Base-by-base conservation (phyloP, 1,140 invertebrate genomes). In the Lethrus apterus region DNA sequence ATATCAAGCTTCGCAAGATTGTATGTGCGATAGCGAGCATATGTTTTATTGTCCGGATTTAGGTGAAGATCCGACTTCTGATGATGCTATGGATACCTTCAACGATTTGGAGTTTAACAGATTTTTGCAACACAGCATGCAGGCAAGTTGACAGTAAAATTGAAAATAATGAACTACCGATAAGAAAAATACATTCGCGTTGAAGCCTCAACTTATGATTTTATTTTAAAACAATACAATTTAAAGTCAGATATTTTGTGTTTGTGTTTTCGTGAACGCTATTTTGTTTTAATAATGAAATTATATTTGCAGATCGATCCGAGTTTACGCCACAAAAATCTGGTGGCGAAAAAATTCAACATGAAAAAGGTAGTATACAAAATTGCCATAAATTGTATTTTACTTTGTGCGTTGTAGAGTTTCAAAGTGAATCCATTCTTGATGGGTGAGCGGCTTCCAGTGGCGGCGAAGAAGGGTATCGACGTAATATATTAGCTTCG, bases 11-110 rank as follows among this genome's bases (percentile, higher is more conserved):
- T 72, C 83, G 0, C 93, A 98, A 64, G 86, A 95, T 43, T 99
- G 95, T 63, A 93, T 96, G 77, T 99, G 96, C 54, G 96, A 99
- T 63, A 84, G 82, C 1, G 96, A 99, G 61, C 96, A 99, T 70
- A 98, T 99, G 95, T 89, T 98, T 62, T 84, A 90, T 63, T 99
- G 93, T 66, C 76, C 84, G 0, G 70, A 63, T 15, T 56, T 61
- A 11, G 60, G 34, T 18, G 64, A 66, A 26, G 56, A 52, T 8
- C 40, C 64, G 1, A 56, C 50, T 9, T 43, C 64, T 1, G 60
- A 55, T 23, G 66, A 68, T 17, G 56, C 54, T 15, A 54, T 75
- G 23, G 66, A 64, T 26, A 51, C 59, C 21, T 63, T 68, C 2
- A 65, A 71, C 13, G 69, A 70, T 48, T 55, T 74, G 2, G 70